Base-by-base conservation (phyloP, 2,113 vertebrate genomes). In the Halcyon senegalensis region DNA sequence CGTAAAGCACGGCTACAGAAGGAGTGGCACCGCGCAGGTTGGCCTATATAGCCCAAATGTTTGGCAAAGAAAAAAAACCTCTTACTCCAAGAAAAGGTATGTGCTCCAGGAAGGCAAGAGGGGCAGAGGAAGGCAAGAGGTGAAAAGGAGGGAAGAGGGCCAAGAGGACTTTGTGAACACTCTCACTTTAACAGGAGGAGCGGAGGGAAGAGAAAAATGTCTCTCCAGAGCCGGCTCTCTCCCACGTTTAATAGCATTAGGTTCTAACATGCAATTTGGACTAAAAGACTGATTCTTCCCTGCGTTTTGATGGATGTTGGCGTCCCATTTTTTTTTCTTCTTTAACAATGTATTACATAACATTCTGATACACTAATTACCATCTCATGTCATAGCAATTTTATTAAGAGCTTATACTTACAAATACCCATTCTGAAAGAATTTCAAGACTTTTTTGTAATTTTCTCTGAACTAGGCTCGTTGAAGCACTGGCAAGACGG, bases 361-460 rank as follows among this genome's bases (percentile, higher is more conserved):
- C 91, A 95, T 96, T 94, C 92, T 89, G 91, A 94, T 84, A 92
- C 92, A 78, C 82, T 93, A 95, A 96, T 90, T 94, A 91, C 69
- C 77, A 87, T 87, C 53, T 94, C 74, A 93, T 93, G 86, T 87
- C 90, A 93, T 63, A 75, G 91, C 93, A 72, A 86, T 90, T 89
- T 96, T 95, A 93, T 95, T 89, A 90, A 94, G 88, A 96, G 92
- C 51, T 87, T 70, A 91, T 93, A 93, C 76, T 89, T 59, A 81
- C 56, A 96, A 94, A 96, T 79, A 90, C 68, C 59, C 84, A 79
- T 63, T 82, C 67, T 75, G 59, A 68, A 95, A 83, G 43, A 72
- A 79, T 85, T 73, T 83, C 79, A 90, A 64, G 70, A 84, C 56
- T 84, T 89, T 63, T 69, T 81, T 75, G 43, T 64, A 11, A 33